phyloP scores from a whole-genome alignment of 1,140 invertebrate species.

The Meteorus sp. region DNA sequence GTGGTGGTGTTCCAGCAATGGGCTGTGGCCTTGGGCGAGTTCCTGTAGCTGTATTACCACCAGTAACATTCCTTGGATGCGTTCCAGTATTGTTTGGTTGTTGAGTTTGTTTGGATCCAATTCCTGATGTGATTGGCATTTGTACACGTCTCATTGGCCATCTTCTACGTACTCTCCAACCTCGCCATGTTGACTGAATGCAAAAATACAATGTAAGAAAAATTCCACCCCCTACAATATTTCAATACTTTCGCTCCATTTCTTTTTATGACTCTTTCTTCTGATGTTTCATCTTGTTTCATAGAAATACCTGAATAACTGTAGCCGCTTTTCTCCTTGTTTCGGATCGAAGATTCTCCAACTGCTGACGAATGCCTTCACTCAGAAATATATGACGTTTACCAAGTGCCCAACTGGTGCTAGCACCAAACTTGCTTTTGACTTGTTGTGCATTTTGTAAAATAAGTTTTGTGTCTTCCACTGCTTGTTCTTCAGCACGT shows the following conservation, averaged over 20 bases:
- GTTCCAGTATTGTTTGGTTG: slow-evolving; percentile 38
- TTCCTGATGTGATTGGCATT: slow-evolving; percentile 34
- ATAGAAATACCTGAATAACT: slow-evolving; percentile 48
- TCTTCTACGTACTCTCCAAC: slow-evolving; percentile 71
- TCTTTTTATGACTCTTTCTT: not conserved
- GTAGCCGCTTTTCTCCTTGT: slow-evolving; percentile 77
- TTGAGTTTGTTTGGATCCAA: slow-evolving; percentile 38
- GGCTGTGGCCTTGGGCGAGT: slow-evolving; percentile 80
- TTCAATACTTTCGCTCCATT: slow-evolving; percentile 8
- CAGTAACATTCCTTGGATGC: slow-evolving; percentile 44
- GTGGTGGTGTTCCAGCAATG: slow-evolving; percentile 81
- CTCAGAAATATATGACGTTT: slow-evolving; percentile 92
- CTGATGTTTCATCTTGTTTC: too few species aligned
- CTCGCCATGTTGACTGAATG: slow-evolving; percentile 81
- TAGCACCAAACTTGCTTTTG: slow-evolving; percentile 62
- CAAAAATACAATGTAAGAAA: slow-evolving; percentile 13
- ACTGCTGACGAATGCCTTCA: slow-evolving; percentile 86
- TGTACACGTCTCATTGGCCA: slow-evolving; percentile 67
- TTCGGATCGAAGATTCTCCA: slow-evolving; percentile 79
- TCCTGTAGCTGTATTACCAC: slow-evolving; percentile 50
- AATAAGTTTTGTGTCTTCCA: slow-evolving; percentile 79
- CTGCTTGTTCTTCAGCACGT: slow-evolving; percentile 77
- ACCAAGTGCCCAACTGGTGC: slow-evolving; percentile 86
- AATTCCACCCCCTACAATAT: slow-evolving; percentile 32
- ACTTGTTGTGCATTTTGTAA: slow-evolving; percentile 67